Evolutionary conservation across 2,113 vertebrate genomes (phyloP), one percentile per base, ranked within the genome.

Genomic region (Tenebrosternarchus preto): DNA sequence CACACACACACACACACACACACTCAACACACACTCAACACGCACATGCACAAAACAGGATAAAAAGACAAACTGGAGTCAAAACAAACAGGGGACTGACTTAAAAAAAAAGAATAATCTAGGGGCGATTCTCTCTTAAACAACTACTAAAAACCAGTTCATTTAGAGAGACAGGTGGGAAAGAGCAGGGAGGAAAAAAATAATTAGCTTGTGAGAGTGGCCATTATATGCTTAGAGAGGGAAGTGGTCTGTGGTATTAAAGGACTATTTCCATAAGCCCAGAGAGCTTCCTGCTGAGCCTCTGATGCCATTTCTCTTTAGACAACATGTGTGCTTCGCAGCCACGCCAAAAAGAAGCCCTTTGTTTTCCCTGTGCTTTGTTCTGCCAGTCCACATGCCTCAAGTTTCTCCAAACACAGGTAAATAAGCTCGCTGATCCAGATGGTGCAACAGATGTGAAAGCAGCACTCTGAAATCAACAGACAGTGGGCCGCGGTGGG

Each of bases 241-340:
- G 93, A 94, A 95, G 93, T 94, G 93, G 93, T 94, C 91, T 92
- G 82, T 91, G 92, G 93, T 94, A 95, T 98, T 97, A 96, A 95
- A 95, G 95, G 95, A 94, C 94, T 95, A 93, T 95, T 93, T 94
- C 93, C 93, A 92, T 94, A 95, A 92, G 94, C 94, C 96, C 94
- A 90, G 94, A 95, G 94, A 93, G 95, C 92, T 95, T 97, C 96
- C 96, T 93, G 95, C 97, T 96, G 96, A 93, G 96, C 92, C 94
- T 96, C 96, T 96, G 97, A 98, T 97, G 97, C 96, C 96, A 96
- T 95, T 97, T 97, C 93, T 98, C 96, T 98, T 98, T 96, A 97
- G 96, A 97, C 97, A 98, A 98, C 97, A 98, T 98, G 96, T 98
- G 96, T 98, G 97, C 91, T 90, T 93, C 93, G 93, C 93, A 95